phyloP scores from a whole-genome alignment of 2,888 invertebrate species.

The Drosophila limbata region DNA sequence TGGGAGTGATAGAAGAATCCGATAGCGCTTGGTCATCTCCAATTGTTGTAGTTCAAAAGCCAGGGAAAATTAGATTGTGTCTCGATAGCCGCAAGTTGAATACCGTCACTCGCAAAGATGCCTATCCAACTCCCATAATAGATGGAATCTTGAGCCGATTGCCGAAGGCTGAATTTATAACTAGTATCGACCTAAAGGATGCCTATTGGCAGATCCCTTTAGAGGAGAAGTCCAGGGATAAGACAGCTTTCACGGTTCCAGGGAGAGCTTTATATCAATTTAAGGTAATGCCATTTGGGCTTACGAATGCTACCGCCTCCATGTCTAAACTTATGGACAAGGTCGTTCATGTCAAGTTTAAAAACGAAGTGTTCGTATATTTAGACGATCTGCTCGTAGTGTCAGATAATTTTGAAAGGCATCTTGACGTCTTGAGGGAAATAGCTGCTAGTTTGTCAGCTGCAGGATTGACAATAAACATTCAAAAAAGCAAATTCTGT shows the following conservation, averaged over 20 bases:
- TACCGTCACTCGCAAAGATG: no score
- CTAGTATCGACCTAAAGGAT: constrained; percentile 4
- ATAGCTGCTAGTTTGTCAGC: not conserved
- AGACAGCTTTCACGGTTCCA: not conserved
- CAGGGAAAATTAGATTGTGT: no score
- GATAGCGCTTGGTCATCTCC: no score
- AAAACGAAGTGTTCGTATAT: constrained; percentile 15
- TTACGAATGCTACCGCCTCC: no score
- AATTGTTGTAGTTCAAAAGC: no score
- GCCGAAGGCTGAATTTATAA: constrained; percentile 1
- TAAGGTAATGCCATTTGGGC: not conserved
- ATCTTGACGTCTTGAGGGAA: constrained; percentile 1
- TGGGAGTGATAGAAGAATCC: no score
- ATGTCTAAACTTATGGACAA: no score
- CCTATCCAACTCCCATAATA: constrained; percentile 5
- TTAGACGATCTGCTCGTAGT: constrained; percentile 14
- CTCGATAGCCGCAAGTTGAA: no score
- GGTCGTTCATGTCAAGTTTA: no score
- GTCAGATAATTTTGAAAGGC: constrained; percentile 4
- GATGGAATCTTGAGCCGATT: no score
- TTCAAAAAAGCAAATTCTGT: constrained; percentile 13
- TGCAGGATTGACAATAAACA: constrained; percentile 4
- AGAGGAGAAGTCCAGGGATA: not conserved
- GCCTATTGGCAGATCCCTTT: not conserved
- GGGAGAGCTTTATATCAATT: no score